Evolutionary conservation across 2,113 vertebrate species (phyloP).

Genomic region (Peromyscus maniculatus): DNA sequence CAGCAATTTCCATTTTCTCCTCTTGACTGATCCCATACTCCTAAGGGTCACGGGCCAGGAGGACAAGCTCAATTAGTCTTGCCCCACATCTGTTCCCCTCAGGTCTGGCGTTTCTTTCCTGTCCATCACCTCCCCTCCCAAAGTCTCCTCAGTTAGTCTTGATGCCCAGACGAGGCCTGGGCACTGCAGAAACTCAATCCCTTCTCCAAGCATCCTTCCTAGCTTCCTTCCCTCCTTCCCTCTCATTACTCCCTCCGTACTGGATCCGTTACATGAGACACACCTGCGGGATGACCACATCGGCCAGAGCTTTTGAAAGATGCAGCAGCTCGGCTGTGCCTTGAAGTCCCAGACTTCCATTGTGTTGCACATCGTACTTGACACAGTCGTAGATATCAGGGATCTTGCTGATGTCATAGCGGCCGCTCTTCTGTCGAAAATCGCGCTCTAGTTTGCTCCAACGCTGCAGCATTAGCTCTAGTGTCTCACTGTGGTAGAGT

Average conservation of each 20-base stretch:
- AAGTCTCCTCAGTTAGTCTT: background rate
- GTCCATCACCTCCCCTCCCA: background rate
- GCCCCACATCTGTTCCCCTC: background rate
- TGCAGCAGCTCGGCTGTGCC: slow-evolving; percentile 95
- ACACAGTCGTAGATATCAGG: slow-evolving; percentile 99
- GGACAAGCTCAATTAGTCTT: slow-evolving; percentile 10
- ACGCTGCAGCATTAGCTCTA: slow-evolving; percentile 98
- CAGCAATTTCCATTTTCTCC: slow-evolving; percentile 98
- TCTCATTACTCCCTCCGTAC: background rate
- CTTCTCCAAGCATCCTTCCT: slow-evolving; percentile 32
- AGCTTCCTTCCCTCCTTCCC: slow-evolving; percentile 8
- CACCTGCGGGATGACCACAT: slow-evolving; percentile 98
- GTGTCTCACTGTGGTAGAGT: slow-evolving; percentile 97
- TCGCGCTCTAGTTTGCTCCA: slow-evolving; percentile 98
- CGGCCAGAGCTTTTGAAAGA: slow-evolving; percentile 95
- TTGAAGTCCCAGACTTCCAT: slow-evolving; percentile 92
- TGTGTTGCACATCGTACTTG: slow-evolving; percentile 98
- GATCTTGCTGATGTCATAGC: slow-evolving; percentile 99
- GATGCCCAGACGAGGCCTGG: background rate
- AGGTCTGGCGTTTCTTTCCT: background rate
- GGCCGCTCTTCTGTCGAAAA: slow-evolving; percentile 96
- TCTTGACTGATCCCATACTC: slow-evolving; percentile 97
- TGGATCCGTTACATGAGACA: background rate
- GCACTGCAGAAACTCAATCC: background rate
- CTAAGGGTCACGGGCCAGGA: slow-evolving; percentile 84